A percentile compares a stretch with the other conserved stretches of the same genome.
Evolutionary conservation across 2,797 vertebrate species (phyloP).

Genomic region (Cryptoblepharus egeriae): DNA sequence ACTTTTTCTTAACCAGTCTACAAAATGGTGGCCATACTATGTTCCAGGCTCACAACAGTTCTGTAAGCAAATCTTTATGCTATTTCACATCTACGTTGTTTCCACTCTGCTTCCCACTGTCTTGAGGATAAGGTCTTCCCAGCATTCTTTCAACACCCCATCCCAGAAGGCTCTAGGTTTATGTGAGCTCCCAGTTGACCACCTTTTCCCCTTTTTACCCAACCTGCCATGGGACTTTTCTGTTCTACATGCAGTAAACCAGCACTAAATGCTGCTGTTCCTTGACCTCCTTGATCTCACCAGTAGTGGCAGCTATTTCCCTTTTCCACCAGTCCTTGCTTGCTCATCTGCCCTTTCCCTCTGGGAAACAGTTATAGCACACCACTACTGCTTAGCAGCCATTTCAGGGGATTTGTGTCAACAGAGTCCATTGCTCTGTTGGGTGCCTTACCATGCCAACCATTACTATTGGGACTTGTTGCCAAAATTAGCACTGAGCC

Average conservation of each 20-base stretch:
- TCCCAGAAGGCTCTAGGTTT: not conserved
- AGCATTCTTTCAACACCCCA: not conserved
- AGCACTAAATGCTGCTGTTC: not conserved
- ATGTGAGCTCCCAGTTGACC: not conserved
- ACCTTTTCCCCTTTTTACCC: not conserved
- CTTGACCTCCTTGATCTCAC: not conserved
- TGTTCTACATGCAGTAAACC: no score
- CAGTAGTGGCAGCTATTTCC: not conserved
- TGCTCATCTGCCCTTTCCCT: not conserved
- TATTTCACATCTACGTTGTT: not conserved
- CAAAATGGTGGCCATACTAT: not conserved
- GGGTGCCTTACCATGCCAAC: not conserved
- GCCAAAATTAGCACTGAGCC: not conserved
- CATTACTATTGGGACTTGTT: not conserved
- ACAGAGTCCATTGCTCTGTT: not conserved
- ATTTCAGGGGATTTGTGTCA: not conserved
- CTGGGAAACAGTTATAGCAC: not conserved
- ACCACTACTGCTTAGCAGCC: not conserved
- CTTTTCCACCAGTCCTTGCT: not conserved
- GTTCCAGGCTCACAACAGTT: not conserved
- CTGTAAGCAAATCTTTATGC: no score
- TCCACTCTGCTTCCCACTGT: not conserved
- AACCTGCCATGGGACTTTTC: not conserved
- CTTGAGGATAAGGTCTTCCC: not conserved
- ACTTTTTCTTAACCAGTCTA: not conserved